Percentiles rank a stretch among this genome's conserved stretches.
Conservation (phyloP, 2,888 invertebrate genomes). For the Torymus auratus region DNA sequence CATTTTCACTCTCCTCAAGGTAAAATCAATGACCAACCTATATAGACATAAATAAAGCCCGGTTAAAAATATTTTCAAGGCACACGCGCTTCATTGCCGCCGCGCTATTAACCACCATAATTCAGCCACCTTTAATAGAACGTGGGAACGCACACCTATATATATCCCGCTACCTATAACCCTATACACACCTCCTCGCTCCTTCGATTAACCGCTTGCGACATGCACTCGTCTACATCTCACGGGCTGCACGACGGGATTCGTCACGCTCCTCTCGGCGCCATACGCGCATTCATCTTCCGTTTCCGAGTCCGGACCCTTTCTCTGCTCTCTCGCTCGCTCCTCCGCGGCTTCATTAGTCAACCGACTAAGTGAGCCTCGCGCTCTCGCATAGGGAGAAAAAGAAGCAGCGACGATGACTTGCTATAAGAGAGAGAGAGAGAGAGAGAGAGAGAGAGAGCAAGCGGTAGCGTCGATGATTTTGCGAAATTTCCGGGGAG, state of each 20-base stretch:
- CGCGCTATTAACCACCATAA: too few species aligned
- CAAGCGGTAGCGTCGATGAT: slow-evolving; percentile 57
- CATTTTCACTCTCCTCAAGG: too few species aligned
- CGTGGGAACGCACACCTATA: too few species aligned
- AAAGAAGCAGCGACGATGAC: slow-evolving; percentile 27
- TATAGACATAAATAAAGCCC: too few species aligned
- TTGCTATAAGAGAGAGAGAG: not conserved
- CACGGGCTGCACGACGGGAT: slow-evolving; percentile 10
- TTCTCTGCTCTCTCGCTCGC: not conserved
- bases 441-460: not conserved
- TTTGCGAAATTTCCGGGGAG: slow-evolving; percentile 39
- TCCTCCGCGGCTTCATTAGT: slow-evolving; percentile 70
- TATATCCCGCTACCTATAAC: too few species aligned
- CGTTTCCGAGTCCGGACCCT: slow-evolving; percentile 40
- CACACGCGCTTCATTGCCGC: too few species aligned
- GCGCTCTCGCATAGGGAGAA: not conserved
- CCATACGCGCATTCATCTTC: slow-evolving; percentile 39
- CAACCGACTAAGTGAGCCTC: slow-evolving; percentile 67
- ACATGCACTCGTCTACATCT: not conserved
- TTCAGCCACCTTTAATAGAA: too few species aligned
- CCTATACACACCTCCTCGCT: too few species aligned
- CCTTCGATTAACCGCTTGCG: too few species aligned
- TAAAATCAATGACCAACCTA: too few species aligned
- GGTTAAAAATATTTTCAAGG: too few species aligned
- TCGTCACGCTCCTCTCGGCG: slow-evolving; percentile 28